Percentiles rank a stretch among this genome's conserved stretches.
phyloP scores from a whole-genome alignment of 1,140 invertebrate species.

The Heterodera carotae region DNA sequence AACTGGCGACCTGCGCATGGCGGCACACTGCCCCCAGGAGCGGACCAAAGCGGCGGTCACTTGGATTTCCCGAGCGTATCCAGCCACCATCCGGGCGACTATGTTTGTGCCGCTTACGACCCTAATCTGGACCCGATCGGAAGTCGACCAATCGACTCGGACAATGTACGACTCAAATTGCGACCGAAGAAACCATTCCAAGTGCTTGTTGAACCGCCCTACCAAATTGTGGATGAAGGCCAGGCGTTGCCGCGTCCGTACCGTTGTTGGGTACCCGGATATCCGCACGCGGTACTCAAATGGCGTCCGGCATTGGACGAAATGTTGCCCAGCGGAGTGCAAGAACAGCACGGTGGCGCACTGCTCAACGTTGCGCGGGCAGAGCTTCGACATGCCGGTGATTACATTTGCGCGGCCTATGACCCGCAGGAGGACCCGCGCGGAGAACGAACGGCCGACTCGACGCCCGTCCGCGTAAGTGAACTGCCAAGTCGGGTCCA shows the following conservation, averaged over 20 bases:
- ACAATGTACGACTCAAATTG: constrained; percentile 46
- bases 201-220: constrained; percentile 48
- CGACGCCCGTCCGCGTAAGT: constrained; percentile 29
- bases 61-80: constrained; percentile 47
- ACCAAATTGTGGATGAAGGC: constrained; percentile 48
- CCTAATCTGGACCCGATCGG: constrained; percentile 45
- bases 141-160: constrained; percentile 43
- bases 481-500: no score
- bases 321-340: constrained; percentile 50
- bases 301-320: constrained; percentile 42
- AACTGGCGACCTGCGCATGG: constrained; percentile 56
- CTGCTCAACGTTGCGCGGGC: constrained; percentile 48
- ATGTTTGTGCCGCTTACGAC: constrained; percentile 61
- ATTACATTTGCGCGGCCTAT: constrained; percentile 31
- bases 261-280: constrained; percentile 56
- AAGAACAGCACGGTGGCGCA: constrained; percentile 46
- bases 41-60: constrained; percentile 50
- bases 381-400: constrained; percentile 41
- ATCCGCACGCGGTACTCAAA: constrained; percentile 50
- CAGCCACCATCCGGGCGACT: constrained; percentile 43
- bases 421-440: constrained; percentile 31
- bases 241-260: constrained; percentile 38
- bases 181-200: constrained; percentile 29
- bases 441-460: constrained; percentile 33
- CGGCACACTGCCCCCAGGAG: constrained; percentile 52